Conservation (phyloP, 1,140 invertebrate species). For the Amyelois transitella region DNA sequence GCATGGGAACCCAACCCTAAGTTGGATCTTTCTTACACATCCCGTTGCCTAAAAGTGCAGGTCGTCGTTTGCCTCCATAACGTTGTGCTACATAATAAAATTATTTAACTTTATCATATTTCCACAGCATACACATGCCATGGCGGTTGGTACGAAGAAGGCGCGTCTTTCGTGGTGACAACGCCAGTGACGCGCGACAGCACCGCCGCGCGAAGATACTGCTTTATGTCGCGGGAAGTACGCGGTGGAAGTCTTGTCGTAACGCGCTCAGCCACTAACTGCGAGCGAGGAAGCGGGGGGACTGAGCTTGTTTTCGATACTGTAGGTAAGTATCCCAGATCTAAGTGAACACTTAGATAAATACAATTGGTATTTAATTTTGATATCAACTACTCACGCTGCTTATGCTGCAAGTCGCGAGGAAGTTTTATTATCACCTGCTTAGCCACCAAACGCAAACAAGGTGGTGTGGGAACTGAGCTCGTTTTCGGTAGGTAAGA, state of each 20-base stretch:
- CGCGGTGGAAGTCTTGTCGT: conserved; percentile 65
- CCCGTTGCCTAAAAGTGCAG: too few species aligned
- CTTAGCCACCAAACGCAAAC: too few species aligned
- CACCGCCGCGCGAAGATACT: conserved; percentile 75
- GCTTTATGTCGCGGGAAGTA: conserved; percentile 77
- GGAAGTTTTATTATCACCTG: too few species aligned
- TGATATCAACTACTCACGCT: too few species aligned
- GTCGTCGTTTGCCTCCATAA: too few species aligned
- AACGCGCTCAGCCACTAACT: conserved; percentile 74
- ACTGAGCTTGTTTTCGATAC: conserved; percentile 31
- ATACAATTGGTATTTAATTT: too few species aligned
- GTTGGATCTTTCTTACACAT: too few species aligned
- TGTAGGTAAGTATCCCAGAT: neutral
- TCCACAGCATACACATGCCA: conserved; percentile 85
- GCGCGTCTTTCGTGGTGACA: conserved; percentile 84
- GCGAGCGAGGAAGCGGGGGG: conserved; percentile 67
- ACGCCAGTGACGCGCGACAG: conserved; percentile 78
- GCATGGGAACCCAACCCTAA: too few species aligned
- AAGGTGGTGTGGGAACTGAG: neutral
- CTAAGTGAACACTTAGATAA: too few species aligned
- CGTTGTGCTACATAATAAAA: conserved; percentile 31
- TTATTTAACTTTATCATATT: neutral
- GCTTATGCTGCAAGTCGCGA: too few species aligned
- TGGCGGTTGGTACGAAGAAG: conserved; percentile 84
- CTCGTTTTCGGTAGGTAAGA: too few species aligned